phyloP scores from a whole-genome alignment of 2,888 invertebrate genomes.

The Drosophila putrida region DNA sequence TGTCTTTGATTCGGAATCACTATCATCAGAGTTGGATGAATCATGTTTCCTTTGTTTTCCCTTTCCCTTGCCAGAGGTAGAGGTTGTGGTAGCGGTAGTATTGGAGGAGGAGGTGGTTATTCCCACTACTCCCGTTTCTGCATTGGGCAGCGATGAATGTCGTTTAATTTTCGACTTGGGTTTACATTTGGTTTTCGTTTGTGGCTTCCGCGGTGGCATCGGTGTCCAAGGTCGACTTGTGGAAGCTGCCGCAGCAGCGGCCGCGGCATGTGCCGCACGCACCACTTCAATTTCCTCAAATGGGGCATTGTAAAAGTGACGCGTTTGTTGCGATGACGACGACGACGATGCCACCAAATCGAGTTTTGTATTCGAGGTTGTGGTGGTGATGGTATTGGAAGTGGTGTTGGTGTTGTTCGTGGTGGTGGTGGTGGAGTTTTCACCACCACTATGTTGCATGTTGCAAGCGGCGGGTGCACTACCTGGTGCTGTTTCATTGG shows the following conservation, averaged over 20 bases:
- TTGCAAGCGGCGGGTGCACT: constrained; percentile 58
- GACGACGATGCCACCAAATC: constrained; percentile 1
- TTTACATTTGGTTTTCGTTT: constrained; percentile 18
- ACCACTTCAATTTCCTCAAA: constrained; percentile 59
- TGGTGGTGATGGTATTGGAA: neutral
- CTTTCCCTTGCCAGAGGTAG: neutral
- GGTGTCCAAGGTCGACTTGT: constrained; percentile 69
- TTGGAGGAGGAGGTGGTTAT: neutral
- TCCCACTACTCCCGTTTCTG: neutral
- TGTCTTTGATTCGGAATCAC: constrained; percentile 45
- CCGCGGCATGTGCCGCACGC: constrained; percentile 57
- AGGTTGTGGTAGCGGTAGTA: too few species aligned
- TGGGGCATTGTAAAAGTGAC: constrained; percentile 56
- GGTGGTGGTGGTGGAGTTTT: constrained; percentile 22
- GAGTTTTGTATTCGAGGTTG: constrained; percentile 1
- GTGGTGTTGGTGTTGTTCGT: neutral
- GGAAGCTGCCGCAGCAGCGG: constrained; percentile 53
- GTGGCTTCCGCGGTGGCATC: constrained; percentile 70
- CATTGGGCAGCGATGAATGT: constrained; percentile 19
- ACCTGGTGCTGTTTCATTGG: constrained; percentile 48
- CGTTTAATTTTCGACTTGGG: constrained; percentile 5
- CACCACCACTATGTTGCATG: neutral
- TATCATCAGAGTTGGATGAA: constrained; percentile 38
- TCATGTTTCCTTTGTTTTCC: constrained; percentile 21
- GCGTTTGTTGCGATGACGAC: neutral